Evolutionary conservation across 2,113 vertebrate species (phyloP), one percentile per base, ranked within the genome.

Genomic region (Stigmatopora argus): DNA sequence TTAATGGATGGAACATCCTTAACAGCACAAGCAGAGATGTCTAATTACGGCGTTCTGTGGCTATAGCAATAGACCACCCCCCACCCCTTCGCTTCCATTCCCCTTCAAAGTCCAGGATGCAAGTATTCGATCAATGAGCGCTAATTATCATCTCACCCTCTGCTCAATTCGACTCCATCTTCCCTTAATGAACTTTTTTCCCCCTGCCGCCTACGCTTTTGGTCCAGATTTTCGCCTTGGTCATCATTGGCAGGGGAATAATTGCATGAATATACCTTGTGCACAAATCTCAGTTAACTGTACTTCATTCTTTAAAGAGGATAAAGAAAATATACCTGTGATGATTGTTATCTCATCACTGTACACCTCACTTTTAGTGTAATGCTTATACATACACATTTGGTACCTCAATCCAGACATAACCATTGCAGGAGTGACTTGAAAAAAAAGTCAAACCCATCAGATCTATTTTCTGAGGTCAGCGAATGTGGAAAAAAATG

Each of bases 161-260:
- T 62, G 76, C 78, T 86, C 74, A 66, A 87, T 82, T 78, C 73
- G 71, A 80, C 75, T 79, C 74, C 44, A 65, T 78, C 67, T 66
- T 74, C 74, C 31, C 65, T 65, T 75, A 72, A 82, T 81, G 64
- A 61, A 65, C 66, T 73, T 74, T 70, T 78, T 51, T 73, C 64
- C 64, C 62, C 18, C 47, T 58, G 59, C 72, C 1, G 2, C 68
- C 57, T 66, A 4, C 66, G 9, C 38, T 41, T 41, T 41, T 10
- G 9, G 38, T 8, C 38, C 38, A 41, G 38, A 41, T 41, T 41
- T 41, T 41, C 9, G 38, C 38, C 38, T 41, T 41, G 38, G 38
- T 41, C 38, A 41, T 41, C 26, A 31, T 41, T 9, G 7, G 7
- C 6, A 41, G 7, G 7, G 9, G 9, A 10, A 41, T 41, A 41